phyloP scores from a whole-genome alignment of 2,797 vertebrate species.

The Micropoecilia bifurca region DNA sequence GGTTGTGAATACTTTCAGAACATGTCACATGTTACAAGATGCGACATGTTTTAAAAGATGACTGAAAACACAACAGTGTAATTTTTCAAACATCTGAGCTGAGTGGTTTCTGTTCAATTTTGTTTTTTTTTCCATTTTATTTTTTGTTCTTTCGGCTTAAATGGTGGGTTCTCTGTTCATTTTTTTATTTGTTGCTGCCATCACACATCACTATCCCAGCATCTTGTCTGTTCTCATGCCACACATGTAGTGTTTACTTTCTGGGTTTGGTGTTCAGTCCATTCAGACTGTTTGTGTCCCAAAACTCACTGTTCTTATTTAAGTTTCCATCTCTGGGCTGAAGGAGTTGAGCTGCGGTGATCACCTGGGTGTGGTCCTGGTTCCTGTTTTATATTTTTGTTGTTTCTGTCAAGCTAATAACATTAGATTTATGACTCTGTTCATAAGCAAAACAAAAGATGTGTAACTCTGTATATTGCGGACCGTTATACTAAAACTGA shows the following conservation, averaged over 20 bases:
- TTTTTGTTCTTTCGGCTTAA: conserved; percentile 1
- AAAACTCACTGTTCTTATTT: conserved; percentile 39
- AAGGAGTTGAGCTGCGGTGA: conserved; percentile 20
- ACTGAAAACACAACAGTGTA: not conserved
- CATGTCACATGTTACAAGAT: no score
- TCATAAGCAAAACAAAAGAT: not conserved
- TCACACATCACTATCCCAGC: conserved; percentile 16
- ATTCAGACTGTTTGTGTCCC: conserved; percentile 8
- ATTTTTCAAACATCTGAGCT: conserved; percentile 39
- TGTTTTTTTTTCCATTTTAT: not conserved
- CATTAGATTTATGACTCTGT: conserved; percentile 5
- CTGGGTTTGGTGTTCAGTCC: conserved; percentile 55
- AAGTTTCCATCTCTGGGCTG: conserved; percentile 31
- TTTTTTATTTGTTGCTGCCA: conserved; percentile 1
- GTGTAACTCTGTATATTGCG: no score
- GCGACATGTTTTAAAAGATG: not conserved
- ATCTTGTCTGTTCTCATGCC: conserved; percentile 31
- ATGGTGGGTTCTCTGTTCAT: conserved; percentile 14
- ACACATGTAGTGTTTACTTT: conserved; percentile 58
- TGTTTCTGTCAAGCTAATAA: conserved; percentile 1
- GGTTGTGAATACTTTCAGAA: not conserved
- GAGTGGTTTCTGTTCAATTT: conserved; percentile 19
- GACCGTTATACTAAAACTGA: not conserved
- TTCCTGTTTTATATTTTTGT: conserved; percentile 24
- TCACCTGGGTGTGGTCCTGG: conserved; percentile 41